Conservation (phyloP, 30 jellyfish, hydroid and myxozoan species). For the Rhopilema esculentum region DNA sequence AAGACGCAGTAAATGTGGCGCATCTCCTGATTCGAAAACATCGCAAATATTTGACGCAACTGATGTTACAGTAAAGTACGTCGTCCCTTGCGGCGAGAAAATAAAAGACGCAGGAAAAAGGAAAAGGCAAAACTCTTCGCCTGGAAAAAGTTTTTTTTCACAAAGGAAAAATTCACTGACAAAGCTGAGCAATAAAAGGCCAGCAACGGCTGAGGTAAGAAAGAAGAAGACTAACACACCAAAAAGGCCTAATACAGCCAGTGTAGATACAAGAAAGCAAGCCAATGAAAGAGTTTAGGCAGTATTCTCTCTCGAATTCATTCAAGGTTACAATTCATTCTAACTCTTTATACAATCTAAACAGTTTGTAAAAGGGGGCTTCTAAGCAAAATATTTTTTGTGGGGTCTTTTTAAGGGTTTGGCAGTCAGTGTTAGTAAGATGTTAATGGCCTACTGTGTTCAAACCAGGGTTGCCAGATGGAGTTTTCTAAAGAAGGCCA, state of each 20-base stretch:
- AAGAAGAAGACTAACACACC: slow-evolving; percentile 12
- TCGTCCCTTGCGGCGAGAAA: slow-evolving; percentile 61
- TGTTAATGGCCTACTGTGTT: too few relatives aligned
- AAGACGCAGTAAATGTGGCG: background rate
- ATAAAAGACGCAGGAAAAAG: background rate
- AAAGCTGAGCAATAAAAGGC: slow-evolving; percentile 7
- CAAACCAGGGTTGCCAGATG: too few relatives aligned
- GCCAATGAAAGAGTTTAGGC: background rate
- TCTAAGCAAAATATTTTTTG: too few relatives aligned
- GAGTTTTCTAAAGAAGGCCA: too few relatives aligned
- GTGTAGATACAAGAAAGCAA: slow-evolving; percentile 10
- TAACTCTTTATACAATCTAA: too few relatives aligned
- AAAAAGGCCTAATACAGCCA: slow-evolving; percentile 63
- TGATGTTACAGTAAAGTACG: slow-evolving; percentile 39
- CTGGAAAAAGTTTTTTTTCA: slow-evolving; percentile 67
- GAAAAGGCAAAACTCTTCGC: slow-evolving; percentile 20
- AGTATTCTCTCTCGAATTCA: too few relatives aligned
- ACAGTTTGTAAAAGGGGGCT: too few relatives aligned
- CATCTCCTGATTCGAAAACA: slow-evolving; percentile 32
- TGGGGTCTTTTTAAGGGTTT: too few relatives aligned
- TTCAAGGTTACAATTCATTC: background rate
- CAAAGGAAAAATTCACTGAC: slow-evolving; percentile 64
- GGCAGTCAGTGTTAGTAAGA: too few relatives aligned
- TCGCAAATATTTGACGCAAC: slow-evolving; percentile 44
- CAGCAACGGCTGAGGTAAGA: slow-evolving; percentile 36